A percentile compares a stretch with the other conserved stretches of the same genome.
phyloP scores from a whole-genome alignment of 2,888 invertebrate genomes.

The Pheosia gnoma region DNA sequence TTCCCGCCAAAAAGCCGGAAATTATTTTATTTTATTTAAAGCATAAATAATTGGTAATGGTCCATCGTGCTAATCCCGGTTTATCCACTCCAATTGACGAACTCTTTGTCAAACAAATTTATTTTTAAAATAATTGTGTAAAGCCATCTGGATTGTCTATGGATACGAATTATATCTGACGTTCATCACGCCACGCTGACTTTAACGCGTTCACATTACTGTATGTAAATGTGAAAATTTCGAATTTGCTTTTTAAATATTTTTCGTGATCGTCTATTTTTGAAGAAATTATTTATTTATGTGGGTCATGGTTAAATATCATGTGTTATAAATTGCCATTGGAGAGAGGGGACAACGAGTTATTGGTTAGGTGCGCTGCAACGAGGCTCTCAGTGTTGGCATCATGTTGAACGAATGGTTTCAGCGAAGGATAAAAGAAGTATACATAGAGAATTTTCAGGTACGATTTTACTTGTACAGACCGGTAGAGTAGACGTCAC shows the following conservation, averaged over 20 bases:
- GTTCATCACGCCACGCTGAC: conserved; percentile 46
- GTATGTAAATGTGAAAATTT: conserved; percentile 70
- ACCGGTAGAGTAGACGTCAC: no score
- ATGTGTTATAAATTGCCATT: conserved; percentile 74
- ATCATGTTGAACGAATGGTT: conserved; percentile 83
- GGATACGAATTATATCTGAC: conserved; percentile 25
- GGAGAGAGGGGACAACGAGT: conserved; percentile 52
- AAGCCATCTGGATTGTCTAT: conserved; percentile 43
- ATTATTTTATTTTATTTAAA: no score
- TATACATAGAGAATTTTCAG: conserved; percentile 68
- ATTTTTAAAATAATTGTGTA: conserved; percentile 26
- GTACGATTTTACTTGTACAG: conserved; percentile 42
- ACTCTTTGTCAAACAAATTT: conserved; percentile 21
- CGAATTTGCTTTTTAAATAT: conserved; percentile 76
- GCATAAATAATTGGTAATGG: no score
- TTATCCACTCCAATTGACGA: no score
- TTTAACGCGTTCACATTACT: conserved; percentile 65
- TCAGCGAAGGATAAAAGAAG: conserved; percentile 67
- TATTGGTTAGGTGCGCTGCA: conserved; percentile 61
- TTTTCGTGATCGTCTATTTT: conserved; percentile 80
- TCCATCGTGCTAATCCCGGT: no score
- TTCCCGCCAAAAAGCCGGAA: no score
- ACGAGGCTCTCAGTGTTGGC: conserved; percentile 58
- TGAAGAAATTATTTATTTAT: conserved; percentile 80
- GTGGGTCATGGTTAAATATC: conserved; percentile 76